Base-by-base conservation (phyloP, 2,888 invertebrate species). In the Epirrita christyi region DNA sequence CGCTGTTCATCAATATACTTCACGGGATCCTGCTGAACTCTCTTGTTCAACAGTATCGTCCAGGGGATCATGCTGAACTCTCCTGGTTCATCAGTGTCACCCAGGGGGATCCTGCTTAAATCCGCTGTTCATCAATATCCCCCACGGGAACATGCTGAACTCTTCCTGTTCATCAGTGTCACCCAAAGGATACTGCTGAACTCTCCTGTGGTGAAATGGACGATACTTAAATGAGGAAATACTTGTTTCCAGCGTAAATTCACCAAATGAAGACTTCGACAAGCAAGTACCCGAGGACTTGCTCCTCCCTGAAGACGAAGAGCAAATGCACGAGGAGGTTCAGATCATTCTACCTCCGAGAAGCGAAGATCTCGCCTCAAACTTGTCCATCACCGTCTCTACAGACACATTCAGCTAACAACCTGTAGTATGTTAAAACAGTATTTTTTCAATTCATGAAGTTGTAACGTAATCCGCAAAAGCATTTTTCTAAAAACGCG, bases 341-440 rank as follows among this genome's bases (percentile, higher is more conserved):
- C 91, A 91, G 59, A 89, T 90, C 15, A 88, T 92, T 9, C 76
- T 92, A 2, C 90, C 91, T 0, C 91, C 91, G 4, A 76, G 88
- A 28, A 83, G 83, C 63, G 90, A 89, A 61, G 89, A 91, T 72
- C 76, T 83, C 64, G 77, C 75, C 0, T 72, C 81, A 0, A 85
- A 83, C 13, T 81, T 85, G 1, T 80, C 84, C 1, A 68, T 71
- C 7, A 75, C 79, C 29, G 59, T 72, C 2, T 64, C 78, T 10
- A 68, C 68, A 13, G 75, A 78, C 46, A 71, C 66, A 40, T 54
- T 56, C 42, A 72, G 55, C 41, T 66, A 68, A 66, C 21, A n/a
- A 46, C 34, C 36, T 13, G 2, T 41, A 52, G 14, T 38, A 29
- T 32, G 21, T 37, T 34, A 21, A 34, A 44, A 56, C 55, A 51